These are phyloP conservation scores for Equus quagga DNA, from an alignment of 2,113 vertebrate genomes.

Conservation along the genomic window DNA sequence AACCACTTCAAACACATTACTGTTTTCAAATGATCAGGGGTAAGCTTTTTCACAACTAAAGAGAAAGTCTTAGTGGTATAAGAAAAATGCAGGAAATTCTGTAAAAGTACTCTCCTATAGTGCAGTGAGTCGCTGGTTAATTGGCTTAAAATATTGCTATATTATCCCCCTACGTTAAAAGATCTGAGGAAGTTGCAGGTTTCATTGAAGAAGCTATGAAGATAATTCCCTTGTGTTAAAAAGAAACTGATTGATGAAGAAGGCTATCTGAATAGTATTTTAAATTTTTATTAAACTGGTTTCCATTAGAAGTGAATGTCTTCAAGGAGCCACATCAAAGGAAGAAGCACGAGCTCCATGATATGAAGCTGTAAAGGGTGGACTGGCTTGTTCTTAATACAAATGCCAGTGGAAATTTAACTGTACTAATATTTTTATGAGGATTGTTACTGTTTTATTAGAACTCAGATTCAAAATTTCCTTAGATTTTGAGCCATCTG, in stretches of 20 bases:
- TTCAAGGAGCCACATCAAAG: slow-evolving; percentile 22
- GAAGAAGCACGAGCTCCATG: neutral
- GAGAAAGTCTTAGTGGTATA: slow-evolving; percentile 10
- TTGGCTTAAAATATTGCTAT: slow-evolving; percentile 3
- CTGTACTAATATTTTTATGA: slow-evolving; percentile 12
- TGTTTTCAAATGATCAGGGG: slow-evolving; percentile 22
- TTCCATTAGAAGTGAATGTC: slow-evolving; percentile 9
- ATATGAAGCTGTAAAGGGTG: slow-evolving; percentile 47
- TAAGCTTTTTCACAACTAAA: slow-evolving; percentile 47
- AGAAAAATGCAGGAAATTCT: neutral
- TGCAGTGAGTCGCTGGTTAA: slow-evolving; percentile 3
- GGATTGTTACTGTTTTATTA: slow-evolving; percentile 21
- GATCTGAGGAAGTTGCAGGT: neutral
- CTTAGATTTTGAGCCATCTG: slow-evolving; percentile 31
- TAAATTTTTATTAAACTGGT: slow-evolving; percentile 42
- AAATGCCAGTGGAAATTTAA: slow-evolving; percentile 46
- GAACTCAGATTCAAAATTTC: slow-evolving; percentile 33
- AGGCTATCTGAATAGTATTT: slow-evolving; percentile 23
- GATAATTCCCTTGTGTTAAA: neutral
- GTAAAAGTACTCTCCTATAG: neutral
- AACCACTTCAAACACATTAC: neutral
- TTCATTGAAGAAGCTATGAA: neutral
- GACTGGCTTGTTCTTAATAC: slow-evolving; percentile 27
- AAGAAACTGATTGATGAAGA: neutral
- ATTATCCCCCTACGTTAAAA: neutral